These are phyloP conservation scores for Maccullochella peelii DNA, from an alignment of 2,113 vertebrate species.

Conservation along the genomic window DNA sequence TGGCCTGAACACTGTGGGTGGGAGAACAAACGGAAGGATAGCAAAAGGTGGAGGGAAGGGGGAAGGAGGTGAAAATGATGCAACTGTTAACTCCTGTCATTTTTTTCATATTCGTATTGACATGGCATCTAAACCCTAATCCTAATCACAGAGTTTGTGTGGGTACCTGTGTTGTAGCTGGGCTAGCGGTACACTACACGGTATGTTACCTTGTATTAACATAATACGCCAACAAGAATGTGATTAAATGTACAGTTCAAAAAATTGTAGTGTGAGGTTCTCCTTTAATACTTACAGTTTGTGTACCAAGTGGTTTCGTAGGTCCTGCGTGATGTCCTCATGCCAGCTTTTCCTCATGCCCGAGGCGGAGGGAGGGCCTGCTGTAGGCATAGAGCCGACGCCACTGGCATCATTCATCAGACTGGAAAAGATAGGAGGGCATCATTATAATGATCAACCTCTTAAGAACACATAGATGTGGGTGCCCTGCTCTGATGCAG, in stretches of 20 bases:
- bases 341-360: constrained; percentile 97
- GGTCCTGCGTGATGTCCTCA: constrained; percentile 96
- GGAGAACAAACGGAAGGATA: not conserved
- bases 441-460: constrained; percentile 37
- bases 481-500: not conserved
- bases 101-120: not conserved
- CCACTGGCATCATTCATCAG: constrained; percentile 91
- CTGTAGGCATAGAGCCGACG: constrained; percentile 92
- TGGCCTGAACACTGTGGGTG: constrained; percentile 92
- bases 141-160: not conserved
- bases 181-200: not conserved
- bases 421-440: constrained; percentile 57
- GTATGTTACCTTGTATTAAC: too few species aligned
- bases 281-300: constrained; percentile 90
- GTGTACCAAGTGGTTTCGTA: constrained; percentile 95
- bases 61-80: not conserved
- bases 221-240: not conserved
- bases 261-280: not conserved
- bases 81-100: not conserved
- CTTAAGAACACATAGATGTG: not conserved
- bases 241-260: not conserved
- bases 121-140: not conserved
- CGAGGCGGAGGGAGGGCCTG: constrained; percentile 89
- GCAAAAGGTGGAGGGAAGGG: not conserved
- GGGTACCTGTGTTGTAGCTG: not conserved